These are phyloP conservation scores for Heliconius himera DNA, from an alignment of 1,140 invertebrate species.

Conservation along the genomic window DNA sequence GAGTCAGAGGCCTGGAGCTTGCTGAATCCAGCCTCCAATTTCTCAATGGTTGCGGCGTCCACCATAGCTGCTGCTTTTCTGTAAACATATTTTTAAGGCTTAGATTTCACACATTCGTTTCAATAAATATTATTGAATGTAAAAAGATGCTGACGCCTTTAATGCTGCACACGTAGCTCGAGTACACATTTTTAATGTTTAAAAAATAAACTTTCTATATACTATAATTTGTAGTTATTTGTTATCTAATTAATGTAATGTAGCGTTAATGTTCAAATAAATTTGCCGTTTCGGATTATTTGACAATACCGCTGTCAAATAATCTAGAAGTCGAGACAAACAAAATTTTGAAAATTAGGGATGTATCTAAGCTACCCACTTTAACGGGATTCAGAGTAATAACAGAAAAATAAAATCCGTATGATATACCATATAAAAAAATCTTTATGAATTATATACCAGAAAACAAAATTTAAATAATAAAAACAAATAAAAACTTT, in stretches of 20 bases:
- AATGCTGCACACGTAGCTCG: constrained; percentile 74
- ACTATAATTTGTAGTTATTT: background rate
- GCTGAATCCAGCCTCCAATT: constrained; percentile 94
- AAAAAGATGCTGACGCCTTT: constrained; percentile 68
- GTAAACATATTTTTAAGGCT: constrained; percentile 76
- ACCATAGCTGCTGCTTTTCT: constrained; percentile 90
- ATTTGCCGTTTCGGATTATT: background rate
- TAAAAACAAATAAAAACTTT: constrained; percentile 9
- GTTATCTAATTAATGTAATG: background rate
- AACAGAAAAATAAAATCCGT: background rate
- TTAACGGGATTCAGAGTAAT: constrained; percentile 37
- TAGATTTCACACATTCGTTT: constrained; percentile 17
- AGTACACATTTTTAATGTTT: constrained; percentile 69
- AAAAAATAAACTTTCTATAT: constrained; percentile 7
- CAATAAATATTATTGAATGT: constrained; percentile 10
- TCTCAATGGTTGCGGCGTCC: constrained; percentile 92
- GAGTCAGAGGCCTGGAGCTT: constrained; percentile 94
- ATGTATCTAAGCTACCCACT: constrained; percentile 49
- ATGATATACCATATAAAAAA: background rate
- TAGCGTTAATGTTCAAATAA: background rate
- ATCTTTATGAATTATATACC: background rate
- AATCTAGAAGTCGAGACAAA: constrained; percentile 11
- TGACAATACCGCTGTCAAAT: constrained; percentile 2
- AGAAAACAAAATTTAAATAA: constrained; percentile 21
- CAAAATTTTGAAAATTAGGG: constrained; percentile 51